Evolutionary conservation across 2,888 invertebrate genomes (phyloP).

Genomic region (Saturnia japonica): DNA sequence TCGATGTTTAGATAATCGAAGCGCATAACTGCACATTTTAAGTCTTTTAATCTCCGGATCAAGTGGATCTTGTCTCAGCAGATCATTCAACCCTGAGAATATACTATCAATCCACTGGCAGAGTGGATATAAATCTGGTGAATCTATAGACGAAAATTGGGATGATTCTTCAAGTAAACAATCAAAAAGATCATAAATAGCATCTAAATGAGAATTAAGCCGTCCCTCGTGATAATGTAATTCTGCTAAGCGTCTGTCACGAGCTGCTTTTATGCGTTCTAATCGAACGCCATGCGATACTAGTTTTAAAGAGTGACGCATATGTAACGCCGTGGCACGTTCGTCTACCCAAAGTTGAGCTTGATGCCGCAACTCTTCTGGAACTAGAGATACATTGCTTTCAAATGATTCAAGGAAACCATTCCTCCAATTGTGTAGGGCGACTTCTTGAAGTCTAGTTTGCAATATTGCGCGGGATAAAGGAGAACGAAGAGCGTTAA

Average conservation of each 20-base stretch:
- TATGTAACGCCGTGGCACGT: conserved; percentile 47
- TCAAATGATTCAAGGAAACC: conserved; percentile 67
- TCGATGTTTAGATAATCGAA: conserved; percentile 55
- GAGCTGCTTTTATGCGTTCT: conserved; percentile 58
- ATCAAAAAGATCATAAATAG: conserved; percentile 51
- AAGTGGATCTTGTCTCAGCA: conserved; percentile 38
- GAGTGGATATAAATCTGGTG: conserved; percentile 58
- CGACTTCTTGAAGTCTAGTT: conserved; percentile 57
- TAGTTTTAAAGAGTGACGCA: conserved; percentile 62
- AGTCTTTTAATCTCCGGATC: conserved; percentile 52
- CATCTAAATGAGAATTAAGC: conserved; percentile 58
- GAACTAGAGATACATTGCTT: conserved; percentile 48
- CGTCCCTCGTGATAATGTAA: conserved; percentile 56
- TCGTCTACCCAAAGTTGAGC: conserved; percentile 61
- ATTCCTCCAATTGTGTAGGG: conserved; percentile 62
- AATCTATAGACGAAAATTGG: conserved; percentile 47
- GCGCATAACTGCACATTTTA: conserved; percentile 62
- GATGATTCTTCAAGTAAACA: conserved; percentile 48
- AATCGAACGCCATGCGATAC: conserved; percentile 58
- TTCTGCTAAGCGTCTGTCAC: conserved; percentile 52
- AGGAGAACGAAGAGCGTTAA: conserved; percentile 29
- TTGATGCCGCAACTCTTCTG: conserved; percentile 55
- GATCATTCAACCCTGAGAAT: conserved; percentile 43
- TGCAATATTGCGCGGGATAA: conserved; percentile 54
- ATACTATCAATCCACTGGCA: conserved; percentile 49